phyloP scores from a whole-genome alignment of 2,797 vertebrate species.

The Parauchenoglanis punctatus region DNA sequence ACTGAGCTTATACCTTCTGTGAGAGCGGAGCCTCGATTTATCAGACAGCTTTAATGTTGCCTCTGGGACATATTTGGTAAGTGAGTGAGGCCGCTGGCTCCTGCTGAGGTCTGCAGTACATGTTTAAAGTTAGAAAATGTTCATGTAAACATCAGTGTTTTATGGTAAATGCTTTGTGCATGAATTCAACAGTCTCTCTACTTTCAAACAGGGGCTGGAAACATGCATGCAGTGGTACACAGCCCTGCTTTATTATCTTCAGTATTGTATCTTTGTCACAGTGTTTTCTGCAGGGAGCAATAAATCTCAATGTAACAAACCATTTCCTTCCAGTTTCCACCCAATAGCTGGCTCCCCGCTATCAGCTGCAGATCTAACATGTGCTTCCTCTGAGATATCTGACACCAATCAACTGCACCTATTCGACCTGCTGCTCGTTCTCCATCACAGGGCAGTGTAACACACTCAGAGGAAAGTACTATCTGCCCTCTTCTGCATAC shows the following conservation, averaged over 20 bases:
- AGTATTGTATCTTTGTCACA: background rate
- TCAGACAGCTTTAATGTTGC: conserved; percentile 3
- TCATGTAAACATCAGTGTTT: conserved; percentile 38
- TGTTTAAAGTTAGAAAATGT: conserved; percentile 41
- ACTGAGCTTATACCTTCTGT: background rate
- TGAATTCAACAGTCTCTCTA: background rate
- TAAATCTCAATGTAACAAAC: background rate
- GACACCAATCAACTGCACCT: no score
- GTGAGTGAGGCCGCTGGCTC: background rate
- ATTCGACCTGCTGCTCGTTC: no score
- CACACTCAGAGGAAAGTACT: no score
- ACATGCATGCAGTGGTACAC: background rate
- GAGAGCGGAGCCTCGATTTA: conserved; percentile 2
- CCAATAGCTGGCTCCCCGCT: background rate
- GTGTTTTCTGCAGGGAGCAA: background rate
- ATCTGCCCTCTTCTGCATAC: no score
- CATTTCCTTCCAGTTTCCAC: background rate
- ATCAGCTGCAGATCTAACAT: background rate
- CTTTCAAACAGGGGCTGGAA: background rate
- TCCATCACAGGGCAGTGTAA: no score
- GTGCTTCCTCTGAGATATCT: background rate
- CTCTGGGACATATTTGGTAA: conserved; percentile 48
- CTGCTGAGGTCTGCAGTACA: conserved; percentile 25
- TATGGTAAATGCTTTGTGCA: conserved; percentile 29
- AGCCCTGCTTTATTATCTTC: background rate